Conservation (phyloP, 2,113 vertebrate genomes). For the Protobothrops flavoviridis region DNA sequence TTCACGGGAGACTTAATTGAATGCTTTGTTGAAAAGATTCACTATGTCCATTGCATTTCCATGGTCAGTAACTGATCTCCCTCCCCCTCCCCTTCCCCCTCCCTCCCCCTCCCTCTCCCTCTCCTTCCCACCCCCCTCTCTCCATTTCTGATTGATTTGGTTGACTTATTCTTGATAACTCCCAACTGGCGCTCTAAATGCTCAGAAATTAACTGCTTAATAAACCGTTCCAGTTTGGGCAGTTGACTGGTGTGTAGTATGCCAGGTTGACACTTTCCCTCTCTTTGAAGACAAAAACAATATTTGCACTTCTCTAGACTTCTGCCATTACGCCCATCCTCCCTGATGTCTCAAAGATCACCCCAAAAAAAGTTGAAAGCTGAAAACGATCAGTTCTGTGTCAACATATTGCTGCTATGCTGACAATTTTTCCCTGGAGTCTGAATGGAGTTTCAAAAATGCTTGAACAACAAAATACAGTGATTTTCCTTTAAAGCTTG, state of each 20-base stretch:
- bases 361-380: not conserved
- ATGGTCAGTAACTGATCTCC: not conserved
- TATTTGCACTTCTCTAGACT: not conserved
- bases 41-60: not conserved
- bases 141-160: not conserved
- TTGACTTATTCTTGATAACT: not conserved
- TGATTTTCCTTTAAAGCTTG: not conserved
- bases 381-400: not conserved
- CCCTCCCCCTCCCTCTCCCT: too few species aligned
- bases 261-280: not conserved
- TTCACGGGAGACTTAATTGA: not conserved
- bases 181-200: not conserved
- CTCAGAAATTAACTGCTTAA: not conserved
- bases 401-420: not conserved
- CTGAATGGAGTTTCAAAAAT: not conserved
- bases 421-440: not conserved
- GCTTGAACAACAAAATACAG: not conserved
- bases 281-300: not conserved
- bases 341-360: not conserved
- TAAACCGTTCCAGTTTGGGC: not conserved
- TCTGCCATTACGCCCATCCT: not conserved
- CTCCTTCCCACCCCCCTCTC: accelerated
- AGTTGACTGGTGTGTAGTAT: not conserved
- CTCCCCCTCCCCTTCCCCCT: too few species aligned
- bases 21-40: not conserved